Base-by-base conservation (phyloP, 2,113 vertebrate species). In the Catharus bicknelli region DNA sequence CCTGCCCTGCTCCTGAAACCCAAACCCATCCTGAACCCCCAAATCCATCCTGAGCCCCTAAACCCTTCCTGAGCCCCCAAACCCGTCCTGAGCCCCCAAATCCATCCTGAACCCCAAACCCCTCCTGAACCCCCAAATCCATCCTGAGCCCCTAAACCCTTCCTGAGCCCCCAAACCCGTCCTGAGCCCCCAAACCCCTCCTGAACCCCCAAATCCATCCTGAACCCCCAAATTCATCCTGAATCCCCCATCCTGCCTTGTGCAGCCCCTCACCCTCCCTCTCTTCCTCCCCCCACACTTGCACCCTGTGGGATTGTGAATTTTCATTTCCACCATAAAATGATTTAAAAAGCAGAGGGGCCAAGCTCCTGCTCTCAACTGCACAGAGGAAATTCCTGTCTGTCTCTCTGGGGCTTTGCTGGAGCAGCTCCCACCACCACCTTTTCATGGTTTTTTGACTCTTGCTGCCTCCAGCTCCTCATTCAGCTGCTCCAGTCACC, bases 361-460 rank as follows among this genome's bases (percentile, higher is more conserved):
- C 66, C 86, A 73, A 38, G 51, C 82, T 90, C 82, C 69, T 29
- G 78, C 74, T 90, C 84, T 47, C 4, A 2, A 3, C 74, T 91
- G 68, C 93, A 89, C 70, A 86, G 7, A 84, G 91, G 93, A 92
- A 94, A 89, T 95, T 89, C 94, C 93, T 94, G 42, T 14, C 69
- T 25, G 10, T 51, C 76, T 55, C 95, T 68, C 81, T 12, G 53
- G 93, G 89, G 89, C 63, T 92, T 94, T 86, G 66, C 59, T 62
- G 80, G 91, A 83, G 73, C 32, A 70, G 81, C 61, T 90, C 83
- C 84, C 86, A 78, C 73, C 53, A 59, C 62, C 74, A 66, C 57
- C 40, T 86, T 86, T 62, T 32, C 53, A 90, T 68, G 3, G 1
- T 10, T 83, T 88, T n/a, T n/a, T 70, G 82, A 83, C 73, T 77